phyloP scores from a whole-genome alignment of 2,888 invertebrate genomes.

The Stegophylla sp. region DNA sequence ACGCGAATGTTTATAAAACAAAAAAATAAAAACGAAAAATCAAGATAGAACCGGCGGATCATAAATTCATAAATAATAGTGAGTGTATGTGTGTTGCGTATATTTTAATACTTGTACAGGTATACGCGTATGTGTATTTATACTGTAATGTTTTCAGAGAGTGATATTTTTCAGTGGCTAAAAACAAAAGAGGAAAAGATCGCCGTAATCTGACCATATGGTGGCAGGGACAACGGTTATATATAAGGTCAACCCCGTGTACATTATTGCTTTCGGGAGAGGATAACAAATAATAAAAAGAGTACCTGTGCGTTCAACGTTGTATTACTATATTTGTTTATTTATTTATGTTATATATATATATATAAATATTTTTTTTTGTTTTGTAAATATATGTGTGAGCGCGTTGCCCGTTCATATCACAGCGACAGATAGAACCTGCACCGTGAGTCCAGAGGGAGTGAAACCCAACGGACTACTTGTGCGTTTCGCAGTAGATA shows the following conservation, averaged over 20 bases:
- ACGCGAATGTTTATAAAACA: too few relatives aligned
- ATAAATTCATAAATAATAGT: too few relatives aligned
- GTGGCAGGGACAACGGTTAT: neutral
- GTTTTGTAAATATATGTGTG: neutral
- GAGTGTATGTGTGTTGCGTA: too few relatives aligned
- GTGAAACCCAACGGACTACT: slow-evolving; percentile 27
- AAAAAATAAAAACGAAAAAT: too few relatives aligned
- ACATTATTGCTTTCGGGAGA: slow-evolving; percentile 27
- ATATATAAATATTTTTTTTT: neutral
- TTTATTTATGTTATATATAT: neutral
- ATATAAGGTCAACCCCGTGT: slow-evolving; percentile 7
- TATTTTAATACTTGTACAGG: too few relatives aligned
- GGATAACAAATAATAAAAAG: slow-evolving; percentile 40
- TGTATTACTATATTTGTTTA: neutral
- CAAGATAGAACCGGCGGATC: too few relatives aligned
- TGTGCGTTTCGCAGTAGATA: slow-evolving; percentile 1
- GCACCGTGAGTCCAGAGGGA: neutral
- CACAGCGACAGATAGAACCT: neutral
- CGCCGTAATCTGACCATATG: neutral
- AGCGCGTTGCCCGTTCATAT: neutral
- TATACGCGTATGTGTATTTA: too few relatives aligned
- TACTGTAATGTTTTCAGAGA: neutral
- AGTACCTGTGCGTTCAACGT: neutral
- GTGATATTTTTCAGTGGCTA: neutral
- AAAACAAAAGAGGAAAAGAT: slow-evolving; percentile 1